A percentile compares a stretch with the other conserved stretches of the same genome.
Evolutionary conservation across 2,797 vertebrate species (phyloP).

Genomic region (Perdix hodgsoniae): DNA sequence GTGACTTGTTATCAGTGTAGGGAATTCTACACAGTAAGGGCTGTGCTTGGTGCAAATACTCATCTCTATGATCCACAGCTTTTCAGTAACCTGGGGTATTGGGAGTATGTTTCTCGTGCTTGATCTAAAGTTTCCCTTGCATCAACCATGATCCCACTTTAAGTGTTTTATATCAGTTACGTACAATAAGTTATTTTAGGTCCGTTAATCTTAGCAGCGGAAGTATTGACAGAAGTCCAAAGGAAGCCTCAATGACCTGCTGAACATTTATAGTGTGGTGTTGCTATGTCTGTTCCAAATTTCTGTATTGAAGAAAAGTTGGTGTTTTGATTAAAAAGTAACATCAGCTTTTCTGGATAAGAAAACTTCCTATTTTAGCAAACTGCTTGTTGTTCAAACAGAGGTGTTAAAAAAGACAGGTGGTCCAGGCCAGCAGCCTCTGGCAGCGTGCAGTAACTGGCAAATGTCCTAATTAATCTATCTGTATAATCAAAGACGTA

Average conservation of each 20-base stretch:
- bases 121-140: background rate
- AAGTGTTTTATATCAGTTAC: background rate
- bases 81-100: background rate
- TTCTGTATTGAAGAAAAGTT: background rate
- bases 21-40: background rate
- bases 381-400: background rate
- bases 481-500: background rate
- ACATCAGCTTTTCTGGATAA: background rate
- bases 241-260: background rate
- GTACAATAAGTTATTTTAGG: background rate
- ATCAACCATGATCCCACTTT: background rate
- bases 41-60: background rate
- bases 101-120: background rate
- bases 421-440: background rate
- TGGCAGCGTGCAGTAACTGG: background rate
- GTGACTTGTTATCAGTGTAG: background rate
- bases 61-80: background rate
- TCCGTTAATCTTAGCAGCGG: background rate
- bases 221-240: background rate
- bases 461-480: background rate
- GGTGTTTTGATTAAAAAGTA: background rate
- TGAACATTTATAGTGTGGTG: background rate
- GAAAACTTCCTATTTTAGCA: background rate
- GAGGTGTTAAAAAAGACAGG: background rate
- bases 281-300: background rate